A percentile compares a stretch with the other conserved stretches of the same genome.
These are phyloP conservation scores for Pomatostomus ruficeps DNA, from an alignment of 2,113 vertebrate species.

Conservation along the genomic window DNA sequence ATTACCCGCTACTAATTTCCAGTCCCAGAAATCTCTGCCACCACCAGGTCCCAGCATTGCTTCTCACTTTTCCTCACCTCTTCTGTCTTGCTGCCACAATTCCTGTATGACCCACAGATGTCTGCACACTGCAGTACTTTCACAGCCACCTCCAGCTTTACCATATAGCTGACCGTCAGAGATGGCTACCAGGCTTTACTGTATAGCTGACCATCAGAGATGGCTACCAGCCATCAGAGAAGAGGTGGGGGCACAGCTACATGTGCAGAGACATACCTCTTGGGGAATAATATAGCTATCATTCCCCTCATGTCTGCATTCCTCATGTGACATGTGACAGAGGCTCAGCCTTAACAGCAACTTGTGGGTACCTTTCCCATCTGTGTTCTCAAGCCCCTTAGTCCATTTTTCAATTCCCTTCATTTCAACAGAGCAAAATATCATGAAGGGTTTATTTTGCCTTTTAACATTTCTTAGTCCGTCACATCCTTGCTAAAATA, in stretches of 20 bases:
- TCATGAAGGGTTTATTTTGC: not conserved
- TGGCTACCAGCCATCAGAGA: not conserved
- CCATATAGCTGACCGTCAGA: not conserved
- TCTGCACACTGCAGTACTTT: not conserved
- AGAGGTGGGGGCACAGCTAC: not conserved
- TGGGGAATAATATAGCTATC: not conserved
- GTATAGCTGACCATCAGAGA: not conserved
- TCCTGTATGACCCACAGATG: not conserved
- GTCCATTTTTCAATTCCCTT: not conserved
- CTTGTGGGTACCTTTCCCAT: not conserved
- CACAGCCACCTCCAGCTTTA: not conserved
- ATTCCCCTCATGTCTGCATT: accelerated
- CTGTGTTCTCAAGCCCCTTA: not conserved
- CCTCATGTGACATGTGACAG: not conserved
- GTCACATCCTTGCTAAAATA: not conserved
- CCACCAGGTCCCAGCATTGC: not conserved
- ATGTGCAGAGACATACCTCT: not conserved
- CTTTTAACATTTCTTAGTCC: not conserved
- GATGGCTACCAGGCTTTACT: not conserved
- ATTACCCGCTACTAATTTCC: not conserved
- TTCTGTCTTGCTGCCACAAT: not conserved
- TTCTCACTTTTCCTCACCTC: not conserved
- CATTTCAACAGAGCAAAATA: not conserved
- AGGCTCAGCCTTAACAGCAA: not conserved
- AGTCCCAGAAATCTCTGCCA: not conserved